A percentile compares a stretch with the other conserved stretches of the same genome.
Conservation (phyloP, 2,797 vertebrate species). For the Huso huso region DNA sequence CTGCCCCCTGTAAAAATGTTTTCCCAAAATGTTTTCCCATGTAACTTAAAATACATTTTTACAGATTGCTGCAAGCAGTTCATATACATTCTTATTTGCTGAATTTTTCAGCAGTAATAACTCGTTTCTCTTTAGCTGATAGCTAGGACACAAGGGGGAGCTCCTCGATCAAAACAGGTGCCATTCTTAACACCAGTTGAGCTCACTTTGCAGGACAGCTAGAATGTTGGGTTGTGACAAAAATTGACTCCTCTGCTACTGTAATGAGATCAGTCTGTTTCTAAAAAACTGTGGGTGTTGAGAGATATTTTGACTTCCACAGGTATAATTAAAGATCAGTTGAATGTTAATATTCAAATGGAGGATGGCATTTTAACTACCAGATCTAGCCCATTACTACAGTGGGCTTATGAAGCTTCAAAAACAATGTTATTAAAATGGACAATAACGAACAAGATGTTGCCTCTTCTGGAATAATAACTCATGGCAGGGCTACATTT, state of each 20-base stretch:
- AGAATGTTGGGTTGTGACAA: neutral
- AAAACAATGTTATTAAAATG: too few species aligned
- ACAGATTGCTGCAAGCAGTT: too few species aligned
- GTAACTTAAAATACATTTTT: too few species aligned
- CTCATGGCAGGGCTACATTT: too few species aligned
- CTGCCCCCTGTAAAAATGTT: too few species aligned
- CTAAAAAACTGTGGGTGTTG: neutral
- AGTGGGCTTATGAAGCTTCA: neutral
- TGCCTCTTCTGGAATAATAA: too few species aligned
- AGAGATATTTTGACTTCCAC: neutral
- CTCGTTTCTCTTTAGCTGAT: neutral
- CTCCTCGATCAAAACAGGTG: conserved; percentile 9
- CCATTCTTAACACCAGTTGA: neutral
- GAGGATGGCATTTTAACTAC: neutral
- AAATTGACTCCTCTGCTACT: neutral
- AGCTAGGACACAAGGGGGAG: conserved; percentile 16
- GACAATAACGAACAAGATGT: too few species aligned
- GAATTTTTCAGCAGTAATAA: too few species aligned
- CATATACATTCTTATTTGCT: too few species aligned
- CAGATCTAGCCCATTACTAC: neutral
- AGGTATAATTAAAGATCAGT: neutral
- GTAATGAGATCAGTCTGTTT: neutral
- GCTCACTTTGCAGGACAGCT: neutral
- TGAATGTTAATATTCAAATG: neutral
- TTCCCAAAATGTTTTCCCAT: too few species aligned